Evolutionary conservation across 1,140 invertebrate genomes (phyloP).

Genomic region (Lepidurus couesii): DNA sequence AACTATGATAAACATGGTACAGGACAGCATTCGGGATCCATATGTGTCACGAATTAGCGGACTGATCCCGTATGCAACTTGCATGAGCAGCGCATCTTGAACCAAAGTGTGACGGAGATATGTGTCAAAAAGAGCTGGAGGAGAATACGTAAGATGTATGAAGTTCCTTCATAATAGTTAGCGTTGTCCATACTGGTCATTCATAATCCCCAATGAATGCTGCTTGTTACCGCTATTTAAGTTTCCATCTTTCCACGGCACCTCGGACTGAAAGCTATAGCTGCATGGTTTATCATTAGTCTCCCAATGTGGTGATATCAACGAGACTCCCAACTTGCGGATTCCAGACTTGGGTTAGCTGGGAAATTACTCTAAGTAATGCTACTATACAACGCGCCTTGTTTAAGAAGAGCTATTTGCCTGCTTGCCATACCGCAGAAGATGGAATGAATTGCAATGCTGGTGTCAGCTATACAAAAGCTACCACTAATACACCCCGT

Average conservation of each 20-base stretch:
- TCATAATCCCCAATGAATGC: neutral
- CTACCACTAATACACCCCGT: neutral
- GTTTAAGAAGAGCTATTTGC: neutral
- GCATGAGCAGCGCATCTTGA: neutral
- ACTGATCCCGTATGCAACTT: conserved; percentile 17
- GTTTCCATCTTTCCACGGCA: neutral
- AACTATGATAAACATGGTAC: conserved; percentile 16
- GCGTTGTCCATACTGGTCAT: neutral
- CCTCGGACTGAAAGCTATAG: neutral
- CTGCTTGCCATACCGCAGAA: neutral
- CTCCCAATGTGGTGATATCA: neutral
- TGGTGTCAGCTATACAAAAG: conserved; percentile 10
- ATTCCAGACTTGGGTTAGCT: neutral
- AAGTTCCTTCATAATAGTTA: neutral
- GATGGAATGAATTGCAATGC: neutral
- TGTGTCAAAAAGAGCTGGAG: neutral
- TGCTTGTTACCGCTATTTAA: neutral
- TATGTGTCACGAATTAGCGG: conserved; percentile 6
- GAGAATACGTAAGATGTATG: conserved; percentile 9
- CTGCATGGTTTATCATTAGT: neutral
- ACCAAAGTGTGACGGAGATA: neutral
- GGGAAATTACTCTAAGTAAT: neutral
- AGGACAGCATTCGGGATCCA: neutral
- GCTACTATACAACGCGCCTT: neutral
- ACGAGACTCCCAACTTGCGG: neutral